A percentile compares a stretch with the other conserved stretches of the same genome.
phyloP scores from a whole-genome alignment of 2,888 invertebrate genomes.

The Aleiodes alternator region DNA sequence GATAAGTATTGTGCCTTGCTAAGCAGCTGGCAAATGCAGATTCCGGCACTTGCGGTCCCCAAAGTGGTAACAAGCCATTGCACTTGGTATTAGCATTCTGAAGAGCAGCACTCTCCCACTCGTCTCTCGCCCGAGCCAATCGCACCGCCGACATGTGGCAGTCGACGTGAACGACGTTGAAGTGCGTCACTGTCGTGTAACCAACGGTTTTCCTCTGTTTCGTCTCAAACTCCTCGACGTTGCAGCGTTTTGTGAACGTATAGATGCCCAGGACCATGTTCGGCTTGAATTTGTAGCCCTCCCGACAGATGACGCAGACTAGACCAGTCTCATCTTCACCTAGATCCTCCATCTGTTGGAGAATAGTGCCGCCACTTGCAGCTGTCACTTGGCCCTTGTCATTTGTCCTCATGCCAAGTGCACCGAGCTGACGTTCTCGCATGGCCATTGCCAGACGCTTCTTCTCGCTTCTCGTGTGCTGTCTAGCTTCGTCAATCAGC shows the following conservation, averaged over 20 bases:
- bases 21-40: conserved; percentile 95
- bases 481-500: conserved; percentile 93
- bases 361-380: conserved; percentile 83
- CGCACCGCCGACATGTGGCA: conserved; percentile 98
- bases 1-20: conserved; percentile 92
- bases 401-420: conserved; percentile 96
- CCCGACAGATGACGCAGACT: conserved; percentile 97
- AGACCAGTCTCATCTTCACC: conserved; percentile 94
- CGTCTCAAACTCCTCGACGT: conserved; percentile 94
- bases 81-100: conserved; percentile 99
- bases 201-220: conserved; percentile 91
- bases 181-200: conserved; percentile 97
- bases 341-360: conserved; percentile 95
- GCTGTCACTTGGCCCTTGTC: conserved; percentile 98
- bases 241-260: conserved; percentile 96
- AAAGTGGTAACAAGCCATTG: conserved; percentile 96
- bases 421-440: conserved; percentile 95
- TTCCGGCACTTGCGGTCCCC: conserved; percentile 96
- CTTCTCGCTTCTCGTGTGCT: conserved; percentile 96
- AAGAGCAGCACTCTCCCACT: conserved; percentile 98
- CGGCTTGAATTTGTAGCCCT: conserved; percentile 97
- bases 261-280: conserved; percentile 96
- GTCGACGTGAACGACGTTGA: conserved; percentile 98
- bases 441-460: conserved; percentile 99
- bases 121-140: conserved; percentile 84